phyloP scores from a whole-genome alignment of 2,888 invertebrate genomes.

The Serripes groenlandicus region DNA sequence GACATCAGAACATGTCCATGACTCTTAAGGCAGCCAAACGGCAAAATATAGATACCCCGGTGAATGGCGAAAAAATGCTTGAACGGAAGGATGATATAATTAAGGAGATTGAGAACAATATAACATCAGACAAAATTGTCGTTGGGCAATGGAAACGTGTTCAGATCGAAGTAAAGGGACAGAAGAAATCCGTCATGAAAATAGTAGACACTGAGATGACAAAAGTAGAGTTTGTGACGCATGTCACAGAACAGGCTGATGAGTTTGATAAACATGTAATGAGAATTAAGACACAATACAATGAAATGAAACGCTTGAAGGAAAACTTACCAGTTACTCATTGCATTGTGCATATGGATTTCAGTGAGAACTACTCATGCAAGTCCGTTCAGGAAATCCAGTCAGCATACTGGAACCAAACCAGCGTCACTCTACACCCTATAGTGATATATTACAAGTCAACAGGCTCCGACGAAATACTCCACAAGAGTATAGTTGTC shows the following conservation, averaged over 20 bases:
- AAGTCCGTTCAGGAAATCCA: slow-evolving; percentile 9
- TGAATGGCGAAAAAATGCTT: slow-evolving; percentile 33
- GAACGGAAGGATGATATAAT: slow-evolving; percentile 6
- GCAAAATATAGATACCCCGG: too few relatives aligned
- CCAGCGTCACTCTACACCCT: slow-evolving; percentile 45
- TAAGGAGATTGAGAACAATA: slow-evolving; percentile 20
- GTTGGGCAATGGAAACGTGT: slow-evolving; percentile 15
- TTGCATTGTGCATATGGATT: slow-evolving; percentile 23
- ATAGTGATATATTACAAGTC: slow-evolving; percentile 46
- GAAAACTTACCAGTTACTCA: not conserved
- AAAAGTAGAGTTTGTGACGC: slow-evolving; percentile 5
- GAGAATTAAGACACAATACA: slow-evolving; percentile 13
- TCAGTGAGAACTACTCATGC: slow-evolving; percentile 20
- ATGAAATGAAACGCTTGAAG: slow-evolving; percentile 1
- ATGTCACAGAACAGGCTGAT: not conserved
- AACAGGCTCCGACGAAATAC: not conserved
- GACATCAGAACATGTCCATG: slow-evolving; percentile 33
- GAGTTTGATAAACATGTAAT: slow-evolving; percentile 20
- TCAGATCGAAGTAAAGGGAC: not conserved
- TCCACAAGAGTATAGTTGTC: slow-evolving; percentile 25
- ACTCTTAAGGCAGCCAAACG: slow-evolving; percentile 18
- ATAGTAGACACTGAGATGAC: not conserved
- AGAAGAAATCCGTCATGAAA: not conserved
- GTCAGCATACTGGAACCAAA: slow-evolving; percentile 29
- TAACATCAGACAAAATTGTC: not conserved